Base-by-base conservation (phyloP, 1,140 invertebrate genomes). In the Pogonomyrmex californicus region DNA sequence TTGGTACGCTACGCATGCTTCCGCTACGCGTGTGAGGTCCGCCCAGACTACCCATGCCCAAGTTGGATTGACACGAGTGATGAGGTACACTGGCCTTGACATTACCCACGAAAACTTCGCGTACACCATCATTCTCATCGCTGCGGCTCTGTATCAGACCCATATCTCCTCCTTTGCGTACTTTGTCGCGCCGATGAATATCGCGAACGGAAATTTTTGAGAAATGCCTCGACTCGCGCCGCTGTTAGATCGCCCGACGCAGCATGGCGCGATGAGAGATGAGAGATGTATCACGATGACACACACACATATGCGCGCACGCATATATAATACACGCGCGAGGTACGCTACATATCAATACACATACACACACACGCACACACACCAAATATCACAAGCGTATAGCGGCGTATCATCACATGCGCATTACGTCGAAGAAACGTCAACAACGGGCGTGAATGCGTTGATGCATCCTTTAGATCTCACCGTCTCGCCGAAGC, bases 1-100 rank as follows among this genome's bases (percentile, higher is more conserved):
- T 98, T 33, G 97, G 97, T 82, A 96, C 96, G 91, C 96, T 96
- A 91, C 97, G 96, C 70, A 98, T 96, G 91, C 97, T 98, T 85
- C 97, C 97, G 93, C 97, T 97, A 88, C 97, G 95, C 76, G 96
- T 95, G 95, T 97, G 96, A 85, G 94, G 93, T 65, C 93, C 93
- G 63, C 91, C 92, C 63, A 95, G 89, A 79, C 91, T 94, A 66
- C 92, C 92, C 83, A 90, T 92, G 68, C 92, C 91, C 75, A 94
- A 85, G 77, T 88, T 91, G 36, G 93, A 66, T 54, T 94, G 94
- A 91, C 88, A 93, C 71, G 91, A 88, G 81, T 91, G 89, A 81
- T 92, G 91, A 87, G 92, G 90, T 73, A 92, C 89, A 58, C 90
- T 88, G 90, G 91, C 82, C 90, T 92, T 92, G 79, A 92, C 86